Conservation (phyloP, 2,113 vertebrate species). For the Neogale vison region DNA sequence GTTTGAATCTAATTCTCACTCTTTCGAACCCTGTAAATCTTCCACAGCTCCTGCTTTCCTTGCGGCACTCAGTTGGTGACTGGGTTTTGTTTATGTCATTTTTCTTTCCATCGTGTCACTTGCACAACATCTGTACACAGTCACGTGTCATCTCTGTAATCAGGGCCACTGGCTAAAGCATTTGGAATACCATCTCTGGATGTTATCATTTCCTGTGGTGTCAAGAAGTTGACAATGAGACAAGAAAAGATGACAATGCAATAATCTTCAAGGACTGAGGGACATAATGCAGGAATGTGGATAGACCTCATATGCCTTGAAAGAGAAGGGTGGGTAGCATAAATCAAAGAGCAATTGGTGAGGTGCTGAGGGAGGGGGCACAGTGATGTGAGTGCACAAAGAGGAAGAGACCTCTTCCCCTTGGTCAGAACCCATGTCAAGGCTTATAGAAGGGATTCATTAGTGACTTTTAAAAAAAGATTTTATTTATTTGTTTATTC, state of each 20-base stretch:
- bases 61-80: not conserved
- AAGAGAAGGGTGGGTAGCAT: not conserved
- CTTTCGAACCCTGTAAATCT: not conserved
- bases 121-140: not conserved
- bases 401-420: not conserved
- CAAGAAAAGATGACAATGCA: not conserved
- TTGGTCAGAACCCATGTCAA: not conserved
- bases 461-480: not conserved
- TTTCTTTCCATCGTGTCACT: not conserved
- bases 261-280: not conserved
- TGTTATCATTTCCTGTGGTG: not conserved
- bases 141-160: not conserved
- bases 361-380: not conserved
- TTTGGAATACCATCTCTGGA: not conserved
- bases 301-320: not conserved
- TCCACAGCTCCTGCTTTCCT: not conserved
- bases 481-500: too few species aligned
- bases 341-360: not conserved
- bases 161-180: not conserved
- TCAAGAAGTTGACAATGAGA: not conserved
- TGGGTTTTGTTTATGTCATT: not conserved
- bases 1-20: not conserved
- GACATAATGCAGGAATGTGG: not conserved
- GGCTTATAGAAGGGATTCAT: not conserved
- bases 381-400: not conserved